Evolutionary conservation across 2,797 vertebrate genomes (phyloP).

Genomic region (Neosalanx taihuensis): DNA sequence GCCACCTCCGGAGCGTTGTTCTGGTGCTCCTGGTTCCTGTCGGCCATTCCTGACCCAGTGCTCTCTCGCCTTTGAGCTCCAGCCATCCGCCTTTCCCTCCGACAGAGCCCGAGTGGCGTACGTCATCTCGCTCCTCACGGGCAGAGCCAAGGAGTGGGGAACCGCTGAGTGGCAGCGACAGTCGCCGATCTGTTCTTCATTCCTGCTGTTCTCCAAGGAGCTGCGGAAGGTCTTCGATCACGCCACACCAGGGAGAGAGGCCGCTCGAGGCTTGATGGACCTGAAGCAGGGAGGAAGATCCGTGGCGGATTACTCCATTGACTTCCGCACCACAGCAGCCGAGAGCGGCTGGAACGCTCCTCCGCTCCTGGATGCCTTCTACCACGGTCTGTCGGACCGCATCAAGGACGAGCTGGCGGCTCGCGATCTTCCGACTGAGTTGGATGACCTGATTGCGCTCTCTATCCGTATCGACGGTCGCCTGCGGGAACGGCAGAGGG

Average conservation of each 20-base stretch:
- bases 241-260: background rate
- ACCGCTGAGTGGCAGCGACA: slow-evolving; percentile 4
- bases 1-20: background rate
- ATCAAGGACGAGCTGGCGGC: slow-evolving; percentile 7
- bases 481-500: background rate
- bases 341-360: slow-evolving; percentile 3
- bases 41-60: background rate
- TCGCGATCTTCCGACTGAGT: background rate
- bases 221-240: background rate
- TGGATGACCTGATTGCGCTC: background rate
- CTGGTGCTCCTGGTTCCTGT: background rate
- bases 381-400: background rate
- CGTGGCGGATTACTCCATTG: slow-evolving; percentile 2
- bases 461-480: background rate
- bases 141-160: slow-evolving; percentile 10
- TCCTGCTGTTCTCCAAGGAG: background rate
- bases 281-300: background rate
- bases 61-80: slow-evolving; percentile 6
- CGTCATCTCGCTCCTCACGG: background rate
- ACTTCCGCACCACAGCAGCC: background rate
- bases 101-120: background rate
- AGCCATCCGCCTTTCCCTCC: background rate
- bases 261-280: background rate
- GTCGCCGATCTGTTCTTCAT: background rate
- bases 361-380: background rate